phyloP scores from a whole-genome alignment of 2,888 invertebrate genomes.

The Cosmorhoe ocellata region DNA sequence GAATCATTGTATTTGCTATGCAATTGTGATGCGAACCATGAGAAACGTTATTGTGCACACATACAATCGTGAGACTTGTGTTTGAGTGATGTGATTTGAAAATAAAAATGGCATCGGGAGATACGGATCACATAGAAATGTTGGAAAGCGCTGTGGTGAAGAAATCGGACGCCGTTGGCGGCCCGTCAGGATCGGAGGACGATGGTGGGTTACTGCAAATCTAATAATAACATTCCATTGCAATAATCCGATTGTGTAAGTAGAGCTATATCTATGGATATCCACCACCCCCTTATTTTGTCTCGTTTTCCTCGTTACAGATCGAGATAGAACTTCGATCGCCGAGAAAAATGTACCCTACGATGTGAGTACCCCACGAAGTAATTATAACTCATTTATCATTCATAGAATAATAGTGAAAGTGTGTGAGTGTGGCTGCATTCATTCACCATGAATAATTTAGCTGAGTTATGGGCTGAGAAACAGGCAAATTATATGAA shows the following conservation, averaged over 20 bases:
- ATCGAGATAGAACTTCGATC: conserved; percentile 83
- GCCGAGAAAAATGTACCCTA: conserved; percentile 84
- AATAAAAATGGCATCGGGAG: conserved; percentile 91
- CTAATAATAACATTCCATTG: conserved; percentile 59
- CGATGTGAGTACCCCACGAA: conserved; percentile 81
- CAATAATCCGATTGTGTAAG: conserved; percentile 51
- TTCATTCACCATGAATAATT: conserved; percentile 1
- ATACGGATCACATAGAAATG: conserved; percentile 90
- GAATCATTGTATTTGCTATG: conserved; percentile 71
- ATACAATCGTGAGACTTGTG: conserved; percentile 63
- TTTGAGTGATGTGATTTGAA: conserved; percentile 74
- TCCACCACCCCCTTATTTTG: conserved; percentile 50
- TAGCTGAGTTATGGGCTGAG: not conserved
- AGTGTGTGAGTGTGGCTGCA: not conserved
- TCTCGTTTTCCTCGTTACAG: conserved; percentile 68
- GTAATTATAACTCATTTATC: conserved; percentile 22
- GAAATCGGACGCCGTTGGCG: conserved; percentile 83
- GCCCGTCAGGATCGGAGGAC: conserved; percentile 83
- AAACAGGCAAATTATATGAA: not conserved
- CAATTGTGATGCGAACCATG: conserved; percentile 76
- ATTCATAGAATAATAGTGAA: conserved; percentile 14
- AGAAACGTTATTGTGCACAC: conserved; percentile 65
- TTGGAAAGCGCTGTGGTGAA: conserved; percentile 85
- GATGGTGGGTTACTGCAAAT: conserved; percentile 78
- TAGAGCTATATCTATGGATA: conserved; percentile 44